Evolutionary conservation across 2,888 invertebrate species (phyloP).

Genomic region (Rhogogaster chlorosoma): DNA sequence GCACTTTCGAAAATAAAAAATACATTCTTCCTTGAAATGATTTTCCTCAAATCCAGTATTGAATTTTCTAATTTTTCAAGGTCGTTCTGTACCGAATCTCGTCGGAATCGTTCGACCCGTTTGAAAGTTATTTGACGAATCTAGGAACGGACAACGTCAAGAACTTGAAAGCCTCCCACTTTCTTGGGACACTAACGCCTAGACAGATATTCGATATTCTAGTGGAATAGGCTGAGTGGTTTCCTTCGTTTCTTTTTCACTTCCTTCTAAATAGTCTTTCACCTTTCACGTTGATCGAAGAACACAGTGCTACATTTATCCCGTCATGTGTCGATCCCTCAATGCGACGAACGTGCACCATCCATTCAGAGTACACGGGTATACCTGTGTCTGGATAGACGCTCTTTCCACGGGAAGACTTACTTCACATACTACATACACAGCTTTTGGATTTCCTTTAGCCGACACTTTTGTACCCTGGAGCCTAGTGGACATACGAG

Average conservation of each 20-base stretch:
- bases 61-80: neutral
- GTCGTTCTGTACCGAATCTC: neutral
- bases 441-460: neutral
- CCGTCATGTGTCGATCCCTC: neutral
- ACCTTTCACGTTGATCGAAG: neutral
- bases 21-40: neutral
- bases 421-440: neutral
- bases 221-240: neutral
- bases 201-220: neutral
- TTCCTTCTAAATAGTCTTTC: neutral
- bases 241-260: neutral
- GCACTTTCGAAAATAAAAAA: neutral
- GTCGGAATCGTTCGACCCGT: neutral
- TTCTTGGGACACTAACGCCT: neutral
- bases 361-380: neutral
- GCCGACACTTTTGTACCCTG: neutral
- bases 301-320: neutral
- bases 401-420: neutral
- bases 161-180: neutral
- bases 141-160: neutral
- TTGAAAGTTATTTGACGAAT: neutral
- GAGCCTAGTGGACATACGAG: constrained; percentile 12
- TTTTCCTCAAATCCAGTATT: neutral
- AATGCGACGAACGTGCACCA: neutral
- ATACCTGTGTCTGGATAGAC: neutral